Conservation (phyloP, 2,113 vertebrate species). For the Catharus minimus region DNA sequence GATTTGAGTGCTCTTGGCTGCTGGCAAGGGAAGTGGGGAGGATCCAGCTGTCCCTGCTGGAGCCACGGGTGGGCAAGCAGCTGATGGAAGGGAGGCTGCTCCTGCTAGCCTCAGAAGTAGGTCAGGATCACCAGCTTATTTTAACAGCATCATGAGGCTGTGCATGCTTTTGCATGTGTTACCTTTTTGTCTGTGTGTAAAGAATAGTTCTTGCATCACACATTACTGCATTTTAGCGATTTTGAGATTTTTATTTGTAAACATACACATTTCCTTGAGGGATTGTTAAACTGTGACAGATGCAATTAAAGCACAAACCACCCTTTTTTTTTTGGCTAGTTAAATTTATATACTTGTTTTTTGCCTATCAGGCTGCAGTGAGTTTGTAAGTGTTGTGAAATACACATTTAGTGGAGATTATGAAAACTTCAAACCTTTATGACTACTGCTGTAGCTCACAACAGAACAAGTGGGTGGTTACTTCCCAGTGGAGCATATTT, state of each 20-base stretch:
- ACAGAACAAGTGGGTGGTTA: not conserved
- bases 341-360: not conserved
- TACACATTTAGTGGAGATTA: fast-evolving
- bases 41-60: not conserved
- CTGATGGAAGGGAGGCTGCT: not conserved
- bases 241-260: not conserved
- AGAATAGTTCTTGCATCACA: not conserved
- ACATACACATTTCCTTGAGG: not conserved
- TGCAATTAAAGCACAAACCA: not conserved
- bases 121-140: not conserved
- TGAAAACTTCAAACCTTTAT: not conserved
- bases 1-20: not conserved
- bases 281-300: not conserved
- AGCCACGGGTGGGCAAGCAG: not conserved
- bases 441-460: not conserved
- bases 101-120: not conserved
- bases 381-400: not conserved
- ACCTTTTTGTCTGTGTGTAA: not conserved
- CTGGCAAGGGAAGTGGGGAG: not conserved
- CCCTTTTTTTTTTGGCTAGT: fast-evolving
- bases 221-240: not conserved
- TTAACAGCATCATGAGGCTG: not conserved
- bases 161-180: not conserved
- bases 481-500: not conserved
- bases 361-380: not conserved